phyloP scores from a whole-genome alignment of 2,797 vertebrate species.

The Coregonus suidteri region DNA sequence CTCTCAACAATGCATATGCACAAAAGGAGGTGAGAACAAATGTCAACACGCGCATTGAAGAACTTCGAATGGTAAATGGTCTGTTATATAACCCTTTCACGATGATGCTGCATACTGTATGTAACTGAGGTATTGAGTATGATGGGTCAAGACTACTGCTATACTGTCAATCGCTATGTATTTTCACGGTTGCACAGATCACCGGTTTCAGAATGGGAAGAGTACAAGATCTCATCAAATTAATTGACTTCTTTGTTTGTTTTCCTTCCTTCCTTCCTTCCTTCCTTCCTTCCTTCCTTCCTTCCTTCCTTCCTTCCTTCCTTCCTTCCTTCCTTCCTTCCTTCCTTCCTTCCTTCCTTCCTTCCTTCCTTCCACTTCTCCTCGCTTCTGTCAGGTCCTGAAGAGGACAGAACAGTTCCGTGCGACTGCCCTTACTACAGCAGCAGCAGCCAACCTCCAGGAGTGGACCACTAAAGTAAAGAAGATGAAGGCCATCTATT shows the following conservation, averaged over 20 bases:
- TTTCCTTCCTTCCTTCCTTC: too few species aligned
- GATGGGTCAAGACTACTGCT: too few species aligned
- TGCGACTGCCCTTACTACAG: slow-evolving; percentile 24
- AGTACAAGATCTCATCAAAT: too few species aligned
- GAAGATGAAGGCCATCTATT: slow-evolving; percentile 64
- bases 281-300: too few species aligned
- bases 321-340: too few species aligned
- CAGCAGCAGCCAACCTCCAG: slow-evolving; percentile 41
- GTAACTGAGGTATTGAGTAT: background rate
- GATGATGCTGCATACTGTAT: background rate
- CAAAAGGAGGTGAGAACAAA: slow-evolving; percentile 45
- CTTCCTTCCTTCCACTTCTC: background rate
- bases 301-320: too few species aligned
- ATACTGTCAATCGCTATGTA: background rate
- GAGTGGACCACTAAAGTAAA: slow-evolving; percentile 43
- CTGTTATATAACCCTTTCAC: slow-evolving; percentile 6
- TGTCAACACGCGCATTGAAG: slow-evolving; percentile 42
- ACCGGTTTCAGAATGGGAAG: too few species aligned
- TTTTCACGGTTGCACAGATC: too few species aligned
- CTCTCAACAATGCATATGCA: slow-evolving; percentile 8
- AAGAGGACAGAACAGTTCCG: slow-evolving; percentile 56
- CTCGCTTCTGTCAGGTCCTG: slow-evolving; percentile 40
- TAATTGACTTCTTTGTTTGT: too few species aligned
- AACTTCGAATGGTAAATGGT: slow-evolving; percentile 43
- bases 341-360: too few species aligned